Evolutionary conservation across 2,797 vertebrate genomes (phyloP).

Genomic region (Pelodytes ibericus): DNA sequence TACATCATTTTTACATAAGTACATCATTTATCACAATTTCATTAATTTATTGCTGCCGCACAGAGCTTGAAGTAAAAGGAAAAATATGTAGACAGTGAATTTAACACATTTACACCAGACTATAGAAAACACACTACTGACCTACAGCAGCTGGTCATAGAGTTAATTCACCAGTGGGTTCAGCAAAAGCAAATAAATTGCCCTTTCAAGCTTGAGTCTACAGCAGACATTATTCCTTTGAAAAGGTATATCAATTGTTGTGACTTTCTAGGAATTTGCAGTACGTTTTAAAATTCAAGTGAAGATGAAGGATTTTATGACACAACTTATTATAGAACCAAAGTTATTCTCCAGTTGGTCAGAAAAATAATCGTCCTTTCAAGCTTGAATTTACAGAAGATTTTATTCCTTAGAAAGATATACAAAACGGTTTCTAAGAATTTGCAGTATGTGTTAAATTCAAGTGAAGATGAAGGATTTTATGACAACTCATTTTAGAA

Average conservation of each 20-base stretch:
- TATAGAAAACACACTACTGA: background rate
- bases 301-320: background rate
- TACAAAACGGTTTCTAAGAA: background rate
- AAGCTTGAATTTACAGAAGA: background rate
- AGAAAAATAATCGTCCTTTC: constrained; percentile 1
- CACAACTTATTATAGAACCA: no score
- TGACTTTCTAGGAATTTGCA: background rate
- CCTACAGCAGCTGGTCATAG: background rate
- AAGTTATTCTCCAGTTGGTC: background rate
- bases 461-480: background rate
- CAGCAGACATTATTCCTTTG: background rate
- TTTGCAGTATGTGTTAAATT: background rate
- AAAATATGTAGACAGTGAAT: background rate
- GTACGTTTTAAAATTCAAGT: background rate
- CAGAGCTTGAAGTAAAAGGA: background rate
- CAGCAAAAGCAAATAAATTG: constrained; percentile 1
- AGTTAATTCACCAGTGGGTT: background rate
- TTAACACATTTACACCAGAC: constrained; percentile 26
- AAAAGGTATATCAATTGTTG: background rate
- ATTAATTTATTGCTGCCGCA: background rate
- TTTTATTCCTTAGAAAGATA: background rate
- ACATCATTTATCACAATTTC: background rate
- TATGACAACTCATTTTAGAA: background rate
- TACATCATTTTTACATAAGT: background rate
- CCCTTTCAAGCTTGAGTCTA: background rate